Base-by-base conservation (phyloP, 2,888 invertebrate species). In the Apamea monoglypha region DNA sequence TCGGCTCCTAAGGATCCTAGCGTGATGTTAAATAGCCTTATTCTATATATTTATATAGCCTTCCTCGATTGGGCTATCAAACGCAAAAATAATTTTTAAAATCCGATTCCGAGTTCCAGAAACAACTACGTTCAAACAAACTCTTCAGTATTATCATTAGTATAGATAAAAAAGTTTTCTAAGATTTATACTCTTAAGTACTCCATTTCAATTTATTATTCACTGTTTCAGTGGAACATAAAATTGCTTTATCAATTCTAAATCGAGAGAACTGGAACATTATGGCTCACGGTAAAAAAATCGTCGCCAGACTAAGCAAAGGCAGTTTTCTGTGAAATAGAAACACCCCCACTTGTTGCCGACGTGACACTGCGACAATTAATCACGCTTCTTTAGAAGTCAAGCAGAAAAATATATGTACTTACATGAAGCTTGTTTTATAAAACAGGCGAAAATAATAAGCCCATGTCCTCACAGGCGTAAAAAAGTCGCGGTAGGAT, bases 311-410 rank as follows among this genome's bases (percentile, higher is more conserved):
- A 61, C 64, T 47, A 56, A 63, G 14, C 63, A 56, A 68, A 76
- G 66, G 70, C 76, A 77, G 63, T 82, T 78, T 79, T 78, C 76
- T 74, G 66, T 82, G 81, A 88, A 83, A 85, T 80, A 68, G 78
- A 78, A 75, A 73, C 77, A 56, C 74, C 29, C 59, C 63, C 68
- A 89, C 88, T 88, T 88, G 90, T 88, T 89, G 88, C 88, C 53
- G 71, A 53, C 61, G 50, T 69, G 80, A 78, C 80, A 72, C 61
- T 12, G 69, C 32, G 32, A 69, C 72, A 21, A 85, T 89, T 84
- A 84, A 89, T 89, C 90, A 87, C 69, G 18, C 0, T 36, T 70
- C 56, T 72, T 74, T 74, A 68, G 44, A 53, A 59, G 40, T 53
- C 40, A 40, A 25, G 36, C 59, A 59, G 18, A 47, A 74, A 29